Base-by-base conservation (phyloP, 1,140 invertebrate genomes). In the Bombus affinis region DNA sequence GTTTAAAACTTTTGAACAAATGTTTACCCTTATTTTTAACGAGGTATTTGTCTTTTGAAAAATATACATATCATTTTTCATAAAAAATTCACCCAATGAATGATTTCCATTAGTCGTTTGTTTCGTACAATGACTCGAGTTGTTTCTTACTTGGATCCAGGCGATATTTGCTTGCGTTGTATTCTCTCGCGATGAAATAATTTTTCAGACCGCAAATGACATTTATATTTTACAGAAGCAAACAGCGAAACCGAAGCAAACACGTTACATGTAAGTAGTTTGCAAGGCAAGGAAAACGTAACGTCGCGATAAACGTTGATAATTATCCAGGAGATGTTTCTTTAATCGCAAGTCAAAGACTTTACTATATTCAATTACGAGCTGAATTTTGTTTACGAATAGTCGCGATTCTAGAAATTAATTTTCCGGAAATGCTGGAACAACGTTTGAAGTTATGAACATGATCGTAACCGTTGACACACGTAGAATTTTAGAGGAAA, bases 381-480 rank as follows among this genome's bases (percentile, higher is more conserved):
- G 76, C 22, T 62, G 59, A 35, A 44, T 79, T 79, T 18, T n/a
- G 10, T 70, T 32, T 3, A 4, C 2, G 53, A 35, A 35, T 9
- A 42, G 4, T 44, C 62, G 66, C 18, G 9, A 71, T 84, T 71
- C 65, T 22, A 10, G 15, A 13, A 78, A 77, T 71, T 44, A 79
- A 68, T 71, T 84, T 47, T 18, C 37, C 37, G 13, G 37, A 59
- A 78, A 37, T 18, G 8, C 1, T 8, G 15, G 12, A 66, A 47
- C 81, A 39, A 18, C 47, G 12, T 35, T 59, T 3, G 22, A 65
- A 65, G 57, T 75, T 82, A 82, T 25, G 62, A 65, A 81, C 70
- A 74, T 47, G 32, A 44, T 70, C 68, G 35, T 77, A 76, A 77
- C 66, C 57, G 5, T 35, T 37, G 25, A 75, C 28, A 65, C 62